Percentiles rank a stretch among this genome's conserved stretches.
These are phyloP conservation scores for Porites lutea DNA, from an alignment of 64 coral and sea anemone genomes.

Conservation along the genomic window DNA sequence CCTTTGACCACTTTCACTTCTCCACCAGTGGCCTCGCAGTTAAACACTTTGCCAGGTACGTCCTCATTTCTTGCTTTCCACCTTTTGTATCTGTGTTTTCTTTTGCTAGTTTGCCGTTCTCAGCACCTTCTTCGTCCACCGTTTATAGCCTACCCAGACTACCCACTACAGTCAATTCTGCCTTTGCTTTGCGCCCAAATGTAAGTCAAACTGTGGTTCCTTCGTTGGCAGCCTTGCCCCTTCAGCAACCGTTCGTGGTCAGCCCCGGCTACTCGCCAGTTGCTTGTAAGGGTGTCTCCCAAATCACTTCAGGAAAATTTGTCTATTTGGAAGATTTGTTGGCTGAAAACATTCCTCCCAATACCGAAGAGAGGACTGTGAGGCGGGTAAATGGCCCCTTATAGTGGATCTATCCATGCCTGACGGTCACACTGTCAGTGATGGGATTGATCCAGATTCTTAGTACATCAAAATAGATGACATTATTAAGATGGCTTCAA, in stretches of 20 bases:
- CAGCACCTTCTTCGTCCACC: background rate
- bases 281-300: background rate
- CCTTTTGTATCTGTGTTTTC: background rate
- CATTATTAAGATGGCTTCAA: background rate
- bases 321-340: slow-evolving; percentile 5
- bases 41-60: background rate
- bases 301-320: slow-evolving; percentile 4
- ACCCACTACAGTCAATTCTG: background rate
- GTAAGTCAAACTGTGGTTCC: background rate
- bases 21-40: background rate
- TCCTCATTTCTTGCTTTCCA: background rate
- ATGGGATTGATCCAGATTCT: background rate
- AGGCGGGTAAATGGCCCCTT: slow-evolving; percentile 33
- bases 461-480: background rate
- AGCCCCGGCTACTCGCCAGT: slow-evolving; percentile 5
- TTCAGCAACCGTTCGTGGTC: slow-evolving; percentile 9
- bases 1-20: background rate
- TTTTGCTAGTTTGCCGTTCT: background rate
- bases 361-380: slow-evolving; percentile 5
- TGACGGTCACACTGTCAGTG: background rate
- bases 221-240: background rate
- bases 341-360: background rate
- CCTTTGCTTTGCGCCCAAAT: background rate
- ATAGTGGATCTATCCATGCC: slow-evolving; percentile 44
- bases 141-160: background rate